Evolutionary conservation across 2,888 invertebrate species (phyloP), one percentile per base, ranked within the genome.

Genomic region (Amaurobius ferox): DNA sequence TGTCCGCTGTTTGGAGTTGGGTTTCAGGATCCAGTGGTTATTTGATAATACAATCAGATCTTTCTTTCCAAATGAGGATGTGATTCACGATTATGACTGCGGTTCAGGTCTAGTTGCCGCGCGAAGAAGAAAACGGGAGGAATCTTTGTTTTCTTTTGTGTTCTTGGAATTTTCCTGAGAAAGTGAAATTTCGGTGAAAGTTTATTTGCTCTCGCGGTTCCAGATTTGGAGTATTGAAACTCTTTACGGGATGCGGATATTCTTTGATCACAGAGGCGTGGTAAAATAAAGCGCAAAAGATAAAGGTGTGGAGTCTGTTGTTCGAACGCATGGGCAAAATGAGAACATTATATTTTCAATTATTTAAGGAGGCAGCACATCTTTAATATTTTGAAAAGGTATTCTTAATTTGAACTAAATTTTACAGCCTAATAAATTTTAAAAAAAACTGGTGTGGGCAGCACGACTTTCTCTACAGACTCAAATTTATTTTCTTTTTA

Each of bases 21-120:
- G 26, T 66, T 66, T 66, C 64, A 30, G 64, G 64, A 66, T 66
- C 64, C 64, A 62, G 29, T 0, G 28, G 62, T 62, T 62, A 28
- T 28, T 30, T 29, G 29, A 26, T 29, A 29, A 29, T n/a, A 62
- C 64, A 66, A 66, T 32, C 32, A 32, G 32, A 30, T 30, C 64
- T 66, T 66, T 66, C 30, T 66, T 28, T 19, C 9, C 32, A 3
- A 7, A 32, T 5, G 32, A 30, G 64, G 64, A 66, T 66, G 32
- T 66, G 64, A 66, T 30, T 66, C 64, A 66, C 32, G 6, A 66
- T 66, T n/a, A 66, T 32, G 16, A 66, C 30, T 55, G 55, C 23
- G 23, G 55, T 55, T 55, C 55, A 55, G 55, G 55, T 55, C 55
- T 55, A 55, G 55, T 55, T 55, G 55, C 55, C 55, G 6, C 55